Base-by-base conservation (phyloP, 2,113 vertebrate species). In the Crotalus tigris region DNA sequence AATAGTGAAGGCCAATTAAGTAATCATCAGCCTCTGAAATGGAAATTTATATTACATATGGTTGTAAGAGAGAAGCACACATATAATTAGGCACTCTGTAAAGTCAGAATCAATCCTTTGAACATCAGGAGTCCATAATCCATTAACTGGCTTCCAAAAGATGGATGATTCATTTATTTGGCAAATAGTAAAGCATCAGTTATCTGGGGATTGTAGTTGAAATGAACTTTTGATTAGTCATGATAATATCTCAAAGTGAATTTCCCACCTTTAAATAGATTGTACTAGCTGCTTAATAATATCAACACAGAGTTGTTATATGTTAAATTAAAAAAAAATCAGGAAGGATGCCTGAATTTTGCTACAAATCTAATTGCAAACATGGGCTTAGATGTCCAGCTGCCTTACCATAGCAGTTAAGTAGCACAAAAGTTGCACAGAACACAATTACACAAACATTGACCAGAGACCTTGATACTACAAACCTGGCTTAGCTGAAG, bases 61-160 rank as follows among this genome's bases (percentile, higher is more conserved):
- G 21, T 29, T 90, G 51, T 59, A 59, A 59, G 54, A 12, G 13
- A 5, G 49, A 58, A 59, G 89, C 23, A 46, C 24, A 89, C 17
- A 57, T 46, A 91, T 46, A 96, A 90, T n/a, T 86, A 95, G 86
- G 33, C 88, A 93, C 23, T 93, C 92, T 61, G 17, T n/a, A 92
- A 89, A 86, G 89, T 94, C 92, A 92, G 39, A 94, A 92, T 92
- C 55, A 91, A 81, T 92, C 6, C 33, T 94, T 89, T 88, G 91
- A 87, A 94, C 69, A 91, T 26, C 11, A 94, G 49, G 91, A 94
- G 96, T 87, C 89, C 61, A 91, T 88, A 96, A 94, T 2, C 61
- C 9, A 94, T 94, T 92, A 95, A 92, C 44, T 81, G 33, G 53
- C 54, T 94, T 95, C 55, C 94, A 93, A 96, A 95, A 91, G 51